These are phyloP conservation scores for Polietes domitor DNA, from an alignment of 2,888 invertebrate genomes.

Conservation along the genomic window DNA sequence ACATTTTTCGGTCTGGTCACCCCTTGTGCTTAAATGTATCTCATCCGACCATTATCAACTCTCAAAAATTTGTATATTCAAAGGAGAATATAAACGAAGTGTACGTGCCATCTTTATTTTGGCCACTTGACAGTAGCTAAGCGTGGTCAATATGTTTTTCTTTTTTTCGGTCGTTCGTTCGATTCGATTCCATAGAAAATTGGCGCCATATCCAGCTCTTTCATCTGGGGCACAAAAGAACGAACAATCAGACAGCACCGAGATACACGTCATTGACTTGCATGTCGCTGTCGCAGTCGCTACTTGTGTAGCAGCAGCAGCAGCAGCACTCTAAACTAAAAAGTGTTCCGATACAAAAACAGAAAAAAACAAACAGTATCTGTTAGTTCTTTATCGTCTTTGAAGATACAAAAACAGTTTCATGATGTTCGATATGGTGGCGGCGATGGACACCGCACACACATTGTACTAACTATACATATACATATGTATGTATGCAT, in stretches of 20 bases:
- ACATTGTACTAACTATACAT: background rate
- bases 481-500: background rate
- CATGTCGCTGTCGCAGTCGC: conserved; percentile 17
- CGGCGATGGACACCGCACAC: no score
- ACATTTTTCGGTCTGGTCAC: conserved; percentile 18
- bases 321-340: background rate
- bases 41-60: conserved; percentile 29
- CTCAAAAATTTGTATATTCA: conserved; percentile 59
- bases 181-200: conserved; percentile 38
- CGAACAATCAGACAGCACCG: background rate
- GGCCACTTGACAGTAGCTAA: conserved; percentile 65
- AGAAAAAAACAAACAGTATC: no score
- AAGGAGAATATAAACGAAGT: conserved; percentile 44
- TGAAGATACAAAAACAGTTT: background rate
- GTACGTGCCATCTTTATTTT: conserved; percentile 64
- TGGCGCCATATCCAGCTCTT: conserved; percentile 55
- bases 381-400: background rate
- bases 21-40: background rate
- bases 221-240: conserved; percentile 1
- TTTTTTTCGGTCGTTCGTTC: background rate
- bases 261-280: conserved; percentile 60
- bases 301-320: conserved; percentile 24
- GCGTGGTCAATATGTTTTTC: conserved; percentile 63
- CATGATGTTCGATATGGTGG: background rate
- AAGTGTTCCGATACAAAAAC: background rate